A percentile compares a stretch with the other conserved stretches of the same genome.
These are phyloP conservation scores for Bombus pyrosoma DNA, from an alignment of 1,140 invertebrate species.

Conservation along the genomic window DNA sequence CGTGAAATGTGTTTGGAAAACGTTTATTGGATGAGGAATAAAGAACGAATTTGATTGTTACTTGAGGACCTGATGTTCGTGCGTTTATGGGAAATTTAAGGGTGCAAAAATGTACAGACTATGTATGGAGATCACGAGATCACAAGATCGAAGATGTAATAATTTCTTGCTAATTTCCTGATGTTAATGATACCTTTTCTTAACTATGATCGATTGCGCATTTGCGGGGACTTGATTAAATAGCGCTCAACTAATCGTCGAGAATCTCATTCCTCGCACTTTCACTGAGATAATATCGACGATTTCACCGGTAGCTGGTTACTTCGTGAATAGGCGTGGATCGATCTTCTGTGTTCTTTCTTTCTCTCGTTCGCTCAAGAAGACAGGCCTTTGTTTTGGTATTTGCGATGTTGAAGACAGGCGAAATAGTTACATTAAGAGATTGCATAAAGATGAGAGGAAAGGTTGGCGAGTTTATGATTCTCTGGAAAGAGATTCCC, in stretches of 20 bases:
- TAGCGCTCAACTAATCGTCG: constrained; percentile 16
- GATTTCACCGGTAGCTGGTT: constrained; percentile 29
- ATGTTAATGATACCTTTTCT: not conserved
- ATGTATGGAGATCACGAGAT: not conserved
- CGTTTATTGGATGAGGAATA: too few species aligned
- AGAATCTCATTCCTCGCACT: constrained; percentile 39
- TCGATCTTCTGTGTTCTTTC: not conserved
- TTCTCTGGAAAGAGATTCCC: constrained; percentile 8
- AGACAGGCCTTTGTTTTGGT: constrained; percentile 44
- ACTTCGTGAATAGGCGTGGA: constrained; percentile 1
- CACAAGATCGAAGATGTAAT: not conserved
- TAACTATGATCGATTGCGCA: constrained; percentile 14
- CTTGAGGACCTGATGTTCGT: not conserved
- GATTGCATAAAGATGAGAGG: constrained; percentile 3
- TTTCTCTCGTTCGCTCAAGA: not conserved
- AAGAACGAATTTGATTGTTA: not conserved
- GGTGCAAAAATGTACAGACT: not conserved
- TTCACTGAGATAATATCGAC: constrained; percentile 42
- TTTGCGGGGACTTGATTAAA: constrained; percentile 16
- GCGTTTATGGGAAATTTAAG: not conserved
- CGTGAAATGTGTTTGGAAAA: not conserved
- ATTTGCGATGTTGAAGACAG: constrained; percentile 7
- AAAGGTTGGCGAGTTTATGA: constrained; percentile 32
- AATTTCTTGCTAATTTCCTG: too few species aligned
- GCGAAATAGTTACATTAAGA: constrained; percentile 45